Conservation (phyloP, 1,140 invertebrate genomes). For the Eciton burchellii region DNA sequence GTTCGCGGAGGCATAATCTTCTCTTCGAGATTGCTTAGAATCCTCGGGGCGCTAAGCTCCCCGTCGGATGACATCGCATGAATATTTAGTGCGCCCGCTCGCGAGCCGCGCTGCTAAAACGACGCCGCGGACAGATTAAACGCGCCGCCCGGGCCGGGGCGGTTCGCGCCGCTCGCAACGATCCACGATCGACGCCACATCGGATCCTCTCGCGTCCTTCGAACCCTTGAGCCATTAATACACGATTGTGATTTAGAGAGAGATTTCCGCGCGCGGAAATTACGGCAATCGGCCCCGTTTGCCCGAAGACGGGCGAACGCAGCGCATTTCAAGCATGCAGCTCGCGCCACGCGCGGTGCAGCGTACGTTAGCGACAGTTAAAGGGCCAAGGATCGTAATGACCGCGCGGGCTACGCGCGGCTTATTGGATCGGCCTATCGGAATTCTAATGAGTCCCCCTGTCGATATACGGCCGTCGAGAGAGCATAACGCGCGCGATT, state of each 20-base stretch:
- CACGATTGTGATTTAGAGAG: background rate
- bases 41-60: constrained; percentile 47
- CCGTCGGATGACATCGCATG: constrained; percentile 58
- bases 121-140: constrained; percentile 53
- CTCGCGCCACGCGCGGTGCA: background rate
- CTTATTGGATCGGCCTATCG: constrained; percentile 2
- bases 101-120: constrained; percentile 32
- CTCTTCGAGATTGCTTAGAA: constrained; percentile 72
- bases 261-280: background rate
- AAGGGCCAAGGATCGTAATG: background rate
- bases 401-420: background rate
- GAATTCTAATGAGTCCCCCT: constrained; percentile 17
- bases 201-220: background rate
- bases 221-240: background rate
- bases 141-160: background rate
- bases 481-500: background rate
- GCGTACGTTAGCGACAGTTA: background rate
- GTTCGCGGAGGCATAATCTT: constrained; percentile 72
- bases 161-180: background rate
- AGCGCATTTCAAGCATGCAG: no score
- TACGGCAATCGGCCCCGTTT: background rate
- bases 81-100: constrained; percentile 67
- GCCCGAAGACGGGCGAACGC: background rate
- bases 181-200: background rate
- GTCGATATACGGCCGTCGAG: background rate